Conservation (phyloP, 1,140 invertebrate genomes). For the Drosophila pruinosa region DNA sequence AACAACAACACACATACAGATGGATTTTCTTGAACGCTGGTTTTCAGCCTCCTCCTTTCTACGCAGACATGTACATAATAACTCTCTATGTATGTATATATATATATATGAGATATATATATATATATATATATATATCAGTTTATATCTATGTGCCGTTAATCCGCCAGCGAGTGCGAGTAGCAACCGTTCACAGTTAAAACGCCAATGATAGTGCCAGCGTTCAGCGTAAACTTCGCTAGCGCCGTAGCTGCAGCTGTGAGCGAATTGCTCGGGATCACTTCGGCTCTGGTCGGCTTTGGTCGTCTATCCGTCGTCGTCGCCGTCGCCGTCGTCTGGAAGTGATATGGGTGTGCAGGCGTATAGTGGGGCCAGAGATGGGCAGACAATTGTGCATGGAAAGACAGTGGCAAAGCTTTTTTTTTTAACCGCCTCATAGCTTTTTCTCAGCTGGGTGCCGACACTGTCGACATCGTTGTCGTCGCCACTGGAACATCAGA, state of each 20-base stretch:
- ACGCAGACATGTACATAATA: slow-evolving; percentile 62
- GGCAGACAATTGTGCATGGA: slow-evolving; percentile 23
- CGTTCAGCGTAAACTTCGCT: slow-evolving; percentile 28
- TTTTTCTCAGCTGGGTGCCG: slow-evolving; percentile 61
- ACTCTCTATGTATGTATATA: slow-evolving; percentile 42
- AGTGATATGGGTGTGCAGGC: not conserved
- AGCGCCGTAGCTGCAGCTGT: slow-evolving; percentile 43
- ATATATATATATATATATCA: slow-evolving; percentile 37
- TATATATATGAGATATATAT: slow-evolving; percentile 47
- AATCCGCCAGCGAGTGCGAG: slow-evolving; percentile 77
- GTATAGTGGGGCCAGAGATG: not conserved
- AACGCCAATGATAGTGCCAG: slow-evolving; percentile 82
- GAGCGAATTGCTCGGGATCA: slow-evolving; percentile 35
- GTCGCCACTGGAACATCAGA: slow-evolving; percentile 47
- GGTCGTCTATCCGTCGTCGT: not conserved
- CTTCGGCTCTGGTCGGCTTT: slow-evolving; percentile 28
- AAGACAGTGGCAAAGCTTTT: slow-evolving; percentile 25
- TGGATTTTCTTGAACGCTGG: slow-evolving; percentile 47
- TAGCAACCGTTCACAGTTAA: slow-evolving; percentile 83
- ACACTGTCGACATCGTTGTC: not conserved
- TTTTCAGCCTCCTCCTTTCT: slow-evolving; percentile 47
- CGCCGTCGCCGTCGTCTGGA: not conserved
- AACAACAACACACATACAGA: slow-evolving; percentile 63
- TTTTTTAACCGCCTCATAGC: slow-evolving; percentile 25
- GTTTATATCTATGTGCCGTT: slow-evolving; percentile 67